A percentile compares a stretch with the other conserved stretches of the same genome.
Evolutionary conservation across 2,113 vertebrate species (phyloP).

Genomic region (Otus sunia): DNA sequence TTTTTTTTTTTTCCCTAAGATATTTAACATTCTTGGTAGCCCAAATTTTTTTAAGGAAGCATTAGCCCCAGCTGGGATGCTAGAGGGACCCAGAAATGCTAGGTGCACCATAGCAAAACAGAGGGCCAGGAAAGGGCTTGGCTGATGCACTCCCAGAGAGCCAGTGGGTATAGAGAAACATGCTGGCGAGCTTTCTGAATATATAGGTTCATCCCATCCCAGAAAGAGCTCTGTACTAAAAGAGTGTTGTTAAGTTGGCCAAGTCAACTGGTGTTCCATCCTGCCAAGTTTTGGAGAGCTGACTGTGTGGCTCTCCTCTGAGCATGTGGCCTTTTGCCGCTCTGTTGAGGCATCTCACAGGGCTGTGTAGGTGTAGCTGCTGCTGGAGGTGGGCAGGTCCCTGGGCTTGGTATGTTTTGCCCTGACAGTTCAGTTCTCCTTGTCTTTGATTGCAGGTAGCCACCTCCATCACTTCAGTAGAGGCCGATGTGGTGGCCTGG

Average conservation of each 20-base stretch:
- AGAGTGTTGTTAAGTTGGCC: fast-evolving
- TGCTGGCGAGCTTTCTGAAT: not conserved
- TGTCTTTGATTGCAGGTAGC: not conserved
- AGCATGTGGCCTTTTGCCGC: fast-evolving
- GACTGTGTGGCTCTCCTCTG: fast-evolving
- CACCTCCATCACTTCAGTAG: not conserved
- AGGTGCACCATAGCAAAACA: fast-evolving
- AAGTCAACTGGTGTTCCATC: not conserved
- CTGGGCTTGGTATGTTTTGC: not conserved
- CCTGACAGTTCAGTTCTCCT: not conserved
- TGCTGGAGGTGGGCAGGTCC: not conserved
- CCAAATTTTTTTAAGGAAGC: not conserved
- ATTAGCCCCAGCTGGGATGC: not conserved
- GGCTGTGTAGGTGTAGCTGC: not conserved
- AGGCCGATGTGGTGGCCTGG: fast-evolving
- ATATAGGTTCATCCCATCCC: not conserved
- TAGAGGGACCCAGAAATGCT: not conserved
- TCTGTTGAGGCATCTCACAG: fast-evolving
- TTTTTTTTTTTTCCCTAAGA: not conserved
- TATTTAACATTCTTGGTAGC: not conserved
- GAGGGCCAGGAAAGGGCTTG: not conserved
- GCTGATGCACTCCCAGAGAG: not conserved
- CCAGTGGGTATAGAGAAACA: not conserved
- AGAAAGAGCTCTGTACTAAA: not conserved
- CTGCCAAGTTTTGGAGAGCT: not conserved